Evolutionary conservation across 2,797 vertebrate species (phyloP).

Genomic region (Micrastur ruficollis): DNA sequence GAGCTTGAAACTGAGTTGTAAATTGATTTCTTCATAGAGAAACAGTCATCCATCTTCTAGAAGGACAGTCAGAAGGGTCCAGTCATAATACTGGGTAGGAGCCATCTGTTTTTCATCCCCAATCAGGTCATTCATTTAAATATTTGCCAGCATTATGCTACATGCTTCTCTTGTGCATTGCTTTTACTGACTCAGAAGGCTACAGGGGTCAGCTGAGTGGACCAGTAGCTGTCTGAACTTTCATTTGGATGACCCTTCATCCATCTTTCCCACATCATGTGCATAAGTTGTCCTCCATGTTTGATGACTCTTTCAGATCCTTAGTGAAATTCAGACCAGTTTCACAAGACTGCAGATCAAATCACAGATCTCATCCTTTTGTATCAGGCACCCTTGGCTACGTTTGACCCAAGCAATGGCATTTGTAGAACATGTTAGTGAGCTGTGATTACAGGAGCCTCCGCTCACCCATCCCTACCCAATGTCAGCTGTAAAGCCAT

Average conservation of each 20-base stretch:
- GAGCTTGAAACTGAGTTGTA: background rate
- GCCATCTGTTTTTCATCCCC: background rate
- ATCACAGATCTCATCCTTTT: background rate
- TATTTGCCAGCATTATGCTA: background rate
- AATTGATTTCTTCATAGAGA: background rate
- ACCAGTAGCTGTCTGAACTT: background rate
- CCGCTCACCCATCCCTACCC: accelerated
- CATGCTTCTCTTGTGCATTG: background rate
- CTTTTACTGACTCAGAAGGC: background rate
- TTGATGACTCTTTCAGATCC: background rate
- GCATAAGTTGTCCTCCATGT: background rate
- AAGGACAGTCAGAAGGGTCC: background rate
- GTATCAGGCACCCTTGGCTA: background rate
- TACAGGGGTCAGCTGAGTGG: background rate
- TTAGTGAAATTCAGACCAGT: background rate
- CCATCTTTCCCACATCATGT: accelerated
- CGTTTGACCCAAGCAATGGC: background rate
- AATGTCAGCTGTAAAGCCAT: background rate
- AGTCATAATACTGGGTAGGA: background rate
- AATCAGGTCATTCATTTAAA: background rate
- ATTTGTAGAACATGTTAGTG: background rate
- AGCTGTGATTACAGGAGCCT: background rate
- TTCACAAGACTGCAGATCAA: background rate
- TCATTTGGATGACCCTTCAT: background rate
- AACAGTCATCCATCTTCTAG: background rate